A percentile compares a stretch with the other conserved stretches of the same genome.
Conservation (phyloP, 2,113 vertebrate genomes). For the Hippocampus comes region DNA sequence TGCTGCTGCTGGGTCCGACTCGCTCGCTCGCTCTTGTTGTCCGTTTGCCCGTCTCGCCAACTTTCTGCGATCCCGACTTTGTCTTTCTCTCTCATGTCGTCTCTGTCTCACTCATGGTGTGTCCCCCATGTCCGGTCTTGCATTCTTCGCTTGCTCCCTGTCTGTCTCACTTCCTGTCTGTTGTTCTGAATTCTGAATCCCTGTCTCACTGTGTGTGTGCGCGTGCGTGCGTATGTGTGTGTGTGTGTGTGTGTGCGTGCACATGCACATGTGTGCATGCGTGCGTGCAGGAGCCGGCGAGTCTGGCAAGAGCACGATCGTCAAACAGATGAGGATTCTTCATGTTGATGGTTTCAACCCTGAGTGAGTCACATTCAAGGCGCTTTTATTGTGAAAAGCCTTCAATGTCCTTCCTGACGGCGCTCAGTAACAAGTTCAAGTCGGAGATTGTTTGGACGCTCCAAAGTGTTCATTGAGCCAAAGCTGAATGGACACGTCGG, state of each 20-base stretch:
- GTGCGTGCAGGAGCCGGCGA: constrained; percentile 85
- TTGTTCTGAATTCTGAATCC: not conserved
- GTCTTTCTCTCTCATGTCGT: not conserved
- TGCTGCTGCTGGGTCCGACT: constrained; percentile 82
- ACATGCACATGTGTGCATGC: no score
- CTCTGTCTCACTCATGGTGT: not conserved
- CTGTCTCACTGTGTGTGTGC: no score
- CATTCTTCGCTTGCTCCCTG: no score
- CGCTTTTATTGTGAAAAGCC: not conserved
- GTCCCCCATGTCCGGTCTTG: no score
- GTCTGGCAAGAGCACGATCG: constrained; percentile 98
- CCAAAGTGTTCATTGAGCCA: not conserved
- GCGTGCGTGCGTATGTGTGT: no score
- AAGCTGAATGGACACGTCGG: not conserved
- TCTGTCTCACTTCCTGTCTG: not conserved
- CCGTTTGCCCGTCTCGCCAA: not conserved
- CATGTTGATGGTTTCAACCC: constrained; percentile 97
- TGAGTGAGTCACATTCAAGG: constrained; percentile 79
- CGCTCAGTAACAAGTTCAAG: no score
- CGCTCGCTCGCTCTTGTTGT: not conserved
- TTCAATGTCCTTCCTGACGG: not conserved
- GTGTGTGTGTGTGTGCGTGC: no score
- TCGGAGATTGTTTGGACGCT: no score
- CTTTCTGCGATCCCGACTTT: no score
- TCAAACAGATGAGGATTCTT: constrained; percentile 98